These are phyloP conservation scores for Metopia argyrocephala DNA, from an alignment of 2,888 invertebrate genomes.

Conservation along the genomic window DNA sequence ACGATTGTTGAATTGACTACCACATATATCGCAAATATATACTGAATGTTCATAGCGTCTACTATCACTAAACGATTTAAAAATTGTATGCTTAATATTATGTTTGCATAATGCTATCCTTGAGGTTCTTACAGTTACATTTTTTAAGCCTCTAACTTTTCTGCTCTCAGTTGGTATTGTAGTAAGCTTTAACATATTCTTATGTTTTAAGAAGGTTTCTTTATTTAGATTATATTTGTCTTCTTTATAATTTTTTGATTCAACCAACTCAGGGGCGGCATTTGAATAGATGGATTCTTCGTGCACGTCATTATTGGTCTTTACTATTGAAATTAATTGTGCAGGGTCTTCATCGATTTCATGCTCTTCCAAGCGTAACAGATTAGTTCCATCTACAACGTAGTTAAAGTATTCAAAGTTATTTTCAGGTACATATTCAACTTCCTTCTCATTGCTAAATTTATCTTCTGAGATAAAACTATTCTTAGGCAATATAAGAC, in stretches of 20 bases:
- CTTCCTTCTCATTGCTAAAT: not conserved
- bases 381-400: not conserved
- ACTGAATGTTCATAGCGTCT: not conserved
- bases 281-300: constrained; percentile 31
- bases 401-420: constrained; percentile 5
- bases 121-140: not conserved
- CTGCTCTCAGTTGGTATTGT: not conserved
- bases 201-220: not conserved
- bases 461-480: not conserved
- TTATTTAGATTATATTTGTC: constrained; percentile 8
- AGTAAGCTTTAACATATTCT: not conserved
- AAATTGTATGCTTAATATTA: not conserved
- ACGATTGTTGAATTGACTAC: constrained; percentile 67
- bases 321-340: constrained; percentile 8
- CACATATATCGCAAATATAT: constrained; percentile 67
- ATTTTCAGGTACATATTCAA: not conserved
- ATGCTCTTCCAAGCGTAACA: not conserved
- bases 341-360: constrained; percentile 17
- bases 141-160: not conserved
- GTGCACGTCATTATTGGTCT: constrained; percentile 25
- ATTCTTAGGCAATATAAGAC: not conserved
- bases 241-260: not conserved
- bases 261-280: constrained; percentile 3
- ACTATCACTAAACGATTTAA: not conserved
- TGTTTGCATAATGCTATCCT: not conserved